Conservation (phyloP, 2,888 invertebrate genomes). For the Eupithecia subumbrata region DNA sequence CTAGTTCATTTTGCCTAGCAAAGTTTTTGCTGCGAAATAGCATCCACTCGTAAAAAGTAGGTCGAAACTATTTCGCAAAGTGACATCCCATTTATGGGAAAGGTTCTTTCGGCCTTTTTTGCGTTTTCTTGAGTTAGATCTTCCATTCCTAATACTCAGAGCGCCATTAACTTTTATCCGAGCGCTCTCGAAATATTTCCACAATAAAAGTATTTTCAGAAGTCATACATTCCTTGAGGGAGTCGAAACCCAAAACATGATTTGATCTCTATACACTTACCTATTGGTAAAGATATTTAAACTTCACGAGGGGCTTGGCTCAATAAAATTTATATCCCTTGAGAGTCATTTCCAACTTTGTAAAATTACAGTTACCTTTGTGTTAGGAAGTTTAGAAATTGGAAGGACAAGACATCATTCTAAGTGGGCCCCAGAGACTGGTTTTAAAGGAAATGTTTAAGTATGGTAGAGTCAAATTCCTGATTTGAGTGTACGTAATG, state of each 20-base stretch:
- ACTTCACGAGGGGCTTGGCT: slow-evolving; percentile 14
- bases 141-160: slow-evolving; percentile 12
- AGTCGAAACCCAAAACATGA: not conserved
- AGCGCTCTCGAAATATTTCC: not conserved
- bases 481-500: not conserved
- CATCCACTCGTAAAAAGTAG: slow-evolving; percentile 8
- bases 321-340: slow-evolving; percentile 30
- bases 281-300: slow-evolving; percentile 22
- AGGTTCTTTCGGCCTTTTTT: slow-evolving; percentile 14
- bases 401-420: slow-evolving; percentile 24
- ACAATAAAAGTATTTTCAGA: not conserved
- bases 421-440: not conserved
- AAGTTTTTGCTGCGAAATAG: slow-evolving; percentile 5
- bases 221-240: not conserved
- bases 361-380: slow-evolving; percentile 31
- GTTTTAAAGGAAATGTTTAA: not conserved
- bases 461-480: not conserved
- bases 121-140: slow-evolving; percentile 14
- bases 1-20: slow-evolving; percentile 5
- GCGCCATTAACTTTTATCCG: slow-evolving; percentile 16
- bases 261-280: slow-evolving; percentile 6
- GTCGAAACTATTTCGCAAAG: slow-evolving; percentile 19
- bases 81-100: slow-evolving; percentile 13
- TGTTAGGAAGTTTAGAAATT: slow-evolving; percentile 21
- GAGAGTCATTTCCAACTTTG: slow-evolving; percentile 28